phyloP scores from a whole-genome alignment of 2,113 vertebrate species.

The Grammomys dolichurus region DNA sequence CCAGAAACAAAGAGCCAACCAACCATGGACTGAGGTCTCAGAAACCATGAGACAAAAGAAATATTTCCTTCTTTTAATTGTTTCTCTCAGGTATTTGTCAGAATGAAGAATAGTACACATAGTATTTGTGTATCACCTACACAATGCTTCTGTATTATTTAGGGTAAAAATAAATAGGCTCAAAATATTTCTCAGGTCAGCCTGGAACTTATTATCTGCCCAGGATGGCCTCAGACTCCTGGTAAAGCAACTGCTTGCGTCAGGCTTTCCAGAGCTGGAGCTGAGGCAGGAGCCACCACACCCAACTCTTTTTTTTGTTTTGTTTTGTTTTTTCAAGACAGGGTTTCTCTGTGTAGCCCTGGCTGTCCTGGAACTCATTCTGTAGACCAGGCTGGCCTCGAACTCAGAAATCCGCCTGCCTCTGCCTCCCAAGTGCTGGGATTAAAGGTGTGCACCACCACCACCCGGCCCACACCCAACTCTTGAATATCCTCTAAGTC shows the following conservation, averaged over 20 bases:
- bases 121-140: neutral
- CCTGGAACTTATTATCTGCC: neutral
- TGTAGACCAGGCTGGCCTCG: too few relatives aligned
- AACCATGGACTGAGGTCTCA: neutral
- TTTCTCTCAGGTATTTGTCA: neutral
- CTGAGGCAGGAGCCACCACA: neutral
- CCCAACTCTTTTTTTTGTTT: neutral
- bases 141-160: neutral
- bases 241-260: neutral
- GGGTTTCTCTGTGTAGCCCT: too few relatives aligned
- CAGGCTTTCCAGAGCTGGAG: neutral
- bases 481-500: neutral
- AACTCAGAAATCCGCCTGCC: too few relatives aligned
- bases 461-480: too few relatives aligned
- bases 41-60: neutral
- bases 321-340: too few relatives aligned
- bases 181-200: neutral
- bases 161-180: neutral
- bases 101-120: neutral
- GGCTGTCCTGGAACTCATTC: too few relatives aligned
- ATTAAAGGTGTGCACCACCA: too few relatives aligned
- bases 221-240: neutral
- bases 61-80: neutral
- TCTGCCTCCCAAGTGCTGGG: too few relatives aligned
- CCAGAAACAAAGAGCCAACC: neutral